phyloP scores from a whole-genome alignment of 1,140 invertebrate species.

The Saccostrea glomerata region DNA sequence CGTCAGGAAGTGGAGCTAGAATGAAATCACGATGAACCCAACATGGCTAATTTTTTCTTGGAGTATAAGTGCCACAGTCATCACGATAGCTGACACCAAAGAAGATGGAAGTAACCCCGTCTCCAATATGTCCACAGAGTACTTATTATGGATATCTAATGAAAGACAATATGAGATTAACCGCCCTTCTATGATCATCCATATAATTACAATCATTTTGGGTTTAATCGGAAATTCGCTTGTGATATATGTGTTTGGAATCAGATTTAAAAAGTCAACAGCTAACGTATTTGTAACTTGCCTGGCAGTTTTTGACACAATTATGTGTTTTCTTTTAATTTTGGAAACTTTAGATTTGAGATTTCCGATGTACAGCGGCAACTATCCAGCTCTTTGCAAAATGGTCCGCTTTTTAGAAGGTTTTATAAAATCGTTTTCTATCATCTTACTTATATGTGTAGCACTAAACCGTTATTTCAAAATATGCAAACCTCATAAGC shows the following conservation, averaged over 20 bases:
- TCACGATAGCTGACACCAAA: neutral
- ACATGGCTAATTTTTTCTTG: neutral
- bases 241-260: conserved; percentile 22
- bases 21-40: neutral
- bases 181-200: neutral
- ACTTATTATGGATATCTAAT: conserved; percentile 20
- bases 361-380: conserved; percentile 36
- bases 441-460: conserved; percentile 48
- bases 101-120: neutral
- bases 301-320: neutral
- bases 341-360: neutral
- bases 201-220: neutral
- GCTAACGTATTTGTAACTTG: neutral
- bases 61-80: neutral
- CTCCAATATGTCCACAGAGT: neutral
- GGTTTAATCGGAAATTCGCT: neutral
- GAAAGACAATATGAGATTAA: conserved; percentile 30
- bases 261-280: neutral
- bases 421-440: conserved; percentile 29
- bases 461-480: conserved; percentile 56
- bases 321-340: neutral
- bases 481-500: conserved; percentile 50
- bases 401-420: conserved; percentile 32
- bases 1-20: too few relatives aligned
- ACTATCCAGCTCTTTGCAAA: conserved; percentile 49